Base-by-base conservation (phyloP, 2,113 vertebrate genomes). In the Gavia stellata region DNA sequence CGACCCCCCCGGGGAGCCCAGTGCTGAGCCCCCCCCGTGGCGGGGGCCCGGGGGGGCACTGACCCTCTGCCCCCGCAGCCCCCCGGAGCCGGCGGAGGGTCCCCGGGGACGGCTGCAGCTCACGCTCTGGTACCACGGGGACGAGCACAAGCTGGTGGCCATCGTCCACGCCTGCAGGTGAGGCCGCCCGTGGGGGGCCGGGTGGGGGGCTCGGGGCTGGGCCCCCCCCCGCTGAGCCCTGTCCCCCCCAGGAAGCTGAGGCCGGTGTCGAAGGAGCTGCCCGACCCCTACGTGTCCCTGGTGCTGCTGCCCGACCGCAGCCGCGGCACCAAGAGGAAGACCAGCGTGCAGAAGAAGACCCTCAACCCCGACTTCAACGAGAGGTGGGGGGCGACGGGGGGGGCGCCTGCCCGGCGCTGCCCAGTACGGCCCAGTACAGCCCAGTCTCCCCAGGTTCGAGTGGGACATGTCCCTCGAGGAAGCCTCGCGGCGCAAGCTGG, bases 321-420 rank as follows among this genome's bases (percentile, higher is more conserved):
- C 96, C 98, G 97, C 4, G 96, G 96, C 94, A 98, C 98, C 97
- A 99, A 99, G 97, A 98, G 98, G 95, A 99, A 99, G 97, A 99
- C 99, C 3, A 94, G 73, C 8, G 98, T 98, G 67, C 99, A 99
- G 97, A 99, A 98, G 97, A 98, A 95, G 94, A 99, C 98, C 58
- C 96, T 98, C 47, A 99, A 98, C 94, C 99, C 99, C 11, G 99
- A 99, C 50, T 99, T 98, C 80, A 99, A 97, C 6, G 99, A 99
- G 88, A 99, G 98, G 99, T 99, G 40, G 24, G 61, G 29, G 34
- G 6, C 8, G 9, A 11, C 16, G 12, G 12, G 23, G 58, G 5
- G 19, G 18, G 8, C 7, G 3, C 44, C 47, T 4, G 13, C 21
- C 33, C 45, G 4, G 55, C 25, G 16, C 4, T 5, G 20, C 47